phyloP scores from a whole-genome alignment of 2,888 invertebrate species.

The Macrosoma leucophasiata region DNA sequence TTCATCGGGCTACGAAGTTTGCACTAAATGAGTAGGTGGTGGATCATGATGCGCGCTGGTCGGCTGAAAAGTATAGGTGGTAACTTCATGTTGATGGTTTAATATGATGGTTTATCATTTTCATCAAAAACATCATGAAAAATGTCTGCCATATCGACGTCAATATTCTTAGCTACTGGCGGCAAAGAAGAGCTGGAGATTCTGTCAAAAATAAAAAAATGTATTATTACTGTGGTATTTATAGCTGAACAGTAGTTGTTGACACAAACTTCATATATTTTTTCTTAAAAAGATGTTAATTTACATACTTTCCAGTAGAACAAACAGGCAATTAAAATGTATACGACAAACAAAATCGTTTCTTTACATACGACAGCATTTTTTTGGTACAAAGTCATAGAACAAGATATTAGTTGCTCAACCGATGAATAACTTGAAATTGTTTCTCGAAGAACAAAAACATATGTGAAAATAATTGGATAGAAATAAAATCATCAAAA shows the following conservation, averaged over 20 bases:
- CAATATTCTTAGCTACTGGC: neutral
- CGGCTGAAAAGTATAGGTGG: neutral
- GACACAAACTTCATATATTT: neutral
- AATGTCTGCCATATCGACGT: too few relatives aligned
- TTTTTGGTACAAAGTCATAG: neutral
- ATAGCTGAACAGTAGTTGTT: neutral
- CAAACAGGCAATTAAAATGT: neutral
- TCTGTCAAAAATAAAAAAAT: slow-evolving; percentile 1
- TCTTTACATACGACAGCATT: neutral
- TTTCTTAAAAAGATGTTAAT: neutral
- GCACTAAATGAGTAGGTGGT: neutral
- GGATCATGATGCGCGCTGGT: neutral
- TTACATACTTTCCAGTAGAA: slow-evolving; percentile 1
- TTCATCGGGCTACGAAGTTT: neutral
- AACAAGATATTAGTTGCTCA: neutral
- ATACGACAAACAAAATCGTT: slow-evolving; percentile 3
- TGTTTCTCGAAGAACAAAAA: neutral
- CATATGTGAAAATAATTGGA: neutral
- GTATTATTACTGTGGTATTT: neutral
- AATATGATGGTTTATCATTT: neutral
- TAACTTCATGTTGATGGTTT: neutral
- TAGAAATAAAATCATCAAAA: neutral
- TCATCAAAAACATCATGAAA: slow-evolving; percentile 3
- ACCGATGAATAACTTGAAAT: neutral
- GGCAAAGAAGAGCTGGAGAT: neutral